phyloP scores from a whole-genome alignment of 2,113 vertebrate species.

The Melanotaenia duboulayi region DNA sequence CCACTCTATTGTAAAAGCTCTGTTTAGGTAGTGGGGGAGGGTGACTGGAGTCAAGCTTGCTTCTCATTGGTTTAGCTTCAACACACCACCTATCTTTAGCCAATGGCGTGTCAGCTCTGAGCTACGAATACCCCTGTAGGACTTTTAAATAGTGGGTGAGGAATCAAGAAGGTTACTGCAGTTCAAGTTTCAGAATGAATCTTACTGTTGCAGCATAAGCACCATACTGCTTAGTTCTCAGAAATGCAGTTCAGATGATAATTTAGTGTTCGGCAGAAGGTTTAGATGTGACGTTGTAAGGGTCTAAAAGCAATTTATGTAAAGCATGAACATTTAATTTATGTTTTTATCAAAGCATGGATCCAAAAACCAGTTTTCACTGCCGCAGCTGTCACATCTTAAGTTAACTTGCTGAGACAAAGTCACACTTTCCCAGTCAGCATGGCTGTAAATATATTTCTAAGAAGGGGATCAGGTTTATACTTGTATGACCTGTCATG shows the following conservation, averaged over 20 bases:
- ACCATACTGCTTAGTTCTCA: neutral
- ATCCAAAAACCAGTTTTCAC: neutral
- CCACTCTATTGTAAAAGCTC: slow-evolving; percentile 23
- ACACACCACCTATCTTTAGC: slow-evolving; percentile 80
- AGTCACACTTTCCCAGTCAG: slow-evolving; percentile 1
- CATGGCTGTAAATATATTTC: slow-evolving; percentile 39
- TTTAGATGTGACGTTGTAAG: neutral
- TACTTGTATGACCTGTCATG: slow-evolving; percentile 5
- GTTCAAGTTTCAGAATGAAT: slow-evolving; percentile 67
- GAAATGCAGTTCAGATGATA: too few species aligned
- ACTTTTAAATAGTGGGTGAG: slow-evolving; percentile 45
- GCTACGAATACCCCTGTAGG: neutral
- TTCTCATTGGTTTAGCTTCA: slow-evolving; percentile 76
- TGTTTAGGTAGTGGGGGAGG: slow-evolving; percentile 38
- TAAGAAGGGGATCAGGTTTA: neutral
- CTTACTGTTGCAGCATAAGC: neutral
- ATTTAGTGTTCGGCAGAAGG: too few species aligned
- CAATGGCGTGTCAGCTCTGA: slow-evolving; percentile 63
- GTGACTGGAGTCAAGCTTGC: neutral
- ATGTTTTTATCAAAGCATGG: neutral
- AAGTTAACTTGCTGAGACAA: neutral
- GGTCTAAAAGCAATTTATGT: neutral
- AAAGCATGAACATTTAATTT: neutral
- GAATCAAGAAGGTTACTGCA: slow-evolving; percentile 73
- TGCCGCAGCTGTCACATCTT: neutral